These are phyloP conservation scores for Buathra laborator DNA, from an alignment of 2,888 invertebrate species.

Conservation along the genomic window DNA sequence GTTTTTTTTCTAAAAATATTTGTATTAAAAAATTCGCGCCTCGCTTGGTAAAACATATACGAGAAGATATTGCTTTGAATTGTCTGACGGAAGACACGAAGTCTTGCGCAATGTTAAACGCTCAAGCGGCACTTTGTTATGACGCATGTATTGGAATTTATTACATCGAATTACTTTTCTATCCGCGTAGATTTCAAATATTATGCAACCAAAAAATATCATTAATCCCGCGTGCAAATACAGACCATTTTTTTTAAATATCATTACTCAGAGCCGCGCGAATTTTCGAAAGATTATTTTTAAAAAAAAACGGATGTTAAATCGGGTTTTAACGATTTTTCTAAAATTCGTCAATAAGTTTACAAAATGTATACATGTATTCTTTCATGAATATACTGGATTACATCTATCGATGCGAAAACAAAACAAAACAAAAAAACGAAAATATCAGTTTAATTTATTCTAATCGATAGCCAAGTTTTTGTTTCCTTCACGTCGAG, in stretches of 20 bases:
- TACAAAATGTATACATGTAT: constrained; percentile 36
- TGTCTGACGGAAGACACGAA: constrained; percentile 72
- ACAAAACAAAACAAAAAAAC: constrained; percentile 12
- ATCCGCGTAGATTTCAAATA: background rate
- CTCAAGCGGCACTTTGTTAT: constrained; percentile 30
- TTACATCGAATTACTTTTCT: constrained; percentile 19
- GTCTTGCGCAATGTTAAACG: constrained; percentile 52
- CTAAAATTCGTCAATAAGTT: background rate
- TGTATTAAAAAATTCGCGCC: constrained; percentile 69
- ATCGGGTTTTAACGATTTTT: background rate
- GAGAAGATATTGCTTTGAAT: constrained; percentile 57
- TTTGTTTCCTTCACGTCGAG: constrained; percentile 7
- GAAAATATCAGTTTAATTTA: constrained; percentile 32
- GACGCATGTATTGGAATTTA: constrained; percentile 24
- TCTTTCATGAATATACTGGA: constrained; percentile 32
- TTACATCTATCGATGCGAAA: constrained; percentile 44
- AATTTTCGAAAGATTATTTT: background rate
- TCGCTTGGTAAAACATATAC: constrained; percentile 76
- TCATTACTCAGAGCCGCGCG: background rate
- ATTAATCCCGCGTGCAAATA: constrained; percentile 22
- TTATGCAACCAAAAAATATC: constrained; percentile 4
- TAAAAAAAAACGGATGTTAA: background rate
- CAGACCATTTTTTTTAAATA: constrained; percentile 26
- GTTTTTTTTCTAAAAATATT: too few relatives aligned
- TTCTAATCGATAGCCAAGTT: constrained; percentile 17